Conservation (phyloP, 2,888 invertebrate genomes). For the Macrosiphum euphorbiae region DNA sequence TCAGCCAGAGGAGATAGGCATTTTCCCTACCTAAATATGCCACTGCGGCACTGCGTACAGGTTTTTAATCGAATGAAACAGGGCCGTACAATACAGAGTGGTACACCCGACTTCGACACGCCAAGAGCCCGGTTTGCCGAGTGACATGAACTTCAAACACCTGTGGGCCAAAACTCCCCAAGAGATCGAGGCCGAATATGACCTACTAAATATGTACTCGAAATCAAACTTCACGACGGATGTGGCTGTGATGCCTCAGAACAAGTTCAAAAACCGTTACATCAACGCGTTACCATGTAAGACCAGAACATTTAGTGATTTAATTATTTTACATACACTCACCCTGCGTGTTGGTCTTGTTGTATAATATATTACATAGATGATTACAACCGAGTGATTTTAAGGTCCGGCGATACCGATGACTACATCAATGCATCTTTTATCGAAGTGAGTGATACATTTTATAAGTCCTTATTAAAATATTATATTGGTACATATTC, state of each 20-base stretch:
- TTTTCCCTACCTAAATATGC: neutral
- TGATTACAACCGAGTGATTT: conserved; percentile 57
- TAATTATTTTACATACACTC: neutral
- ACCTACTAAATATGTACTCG: neutral
- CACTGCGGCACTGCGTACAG: neutral
- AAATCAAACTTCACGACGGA: neutral
- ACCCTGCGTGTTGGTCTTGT: neutral
- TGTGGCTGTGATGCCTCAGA: conserved; percentile 21
- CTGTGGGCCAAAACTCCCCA: neutral
- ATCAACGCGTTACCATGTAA: conserved; percentile 61
- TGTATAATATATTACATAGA: conserved; percentile 35
- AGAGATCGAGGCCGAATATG: conserved; percentile 34
- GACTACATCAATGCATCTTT: conserved; percentile 65
- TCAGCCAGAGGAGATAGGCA: neutral
- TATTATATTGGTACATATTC: neutral
- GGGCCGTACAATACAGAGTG: conserved; percentile 12
- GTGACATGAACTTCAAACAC: conserved; percentile 23
- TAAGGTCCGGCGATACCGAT: neutral
- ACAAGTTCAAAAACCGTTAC: conserved; percentile 63
- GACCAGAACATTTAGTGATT: neutral
- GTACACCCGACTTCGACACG: neutral
- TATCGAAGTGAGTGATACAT: conserved; percentile 52
- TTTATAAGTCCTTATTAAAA: neutral
- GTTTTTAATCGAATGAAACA: neutral
- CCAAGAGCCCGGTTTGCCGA: neutral